Conservation (phyloP, 92 coral and sea anemone genomes). For the Chrysogorgia sp. region DNA sequence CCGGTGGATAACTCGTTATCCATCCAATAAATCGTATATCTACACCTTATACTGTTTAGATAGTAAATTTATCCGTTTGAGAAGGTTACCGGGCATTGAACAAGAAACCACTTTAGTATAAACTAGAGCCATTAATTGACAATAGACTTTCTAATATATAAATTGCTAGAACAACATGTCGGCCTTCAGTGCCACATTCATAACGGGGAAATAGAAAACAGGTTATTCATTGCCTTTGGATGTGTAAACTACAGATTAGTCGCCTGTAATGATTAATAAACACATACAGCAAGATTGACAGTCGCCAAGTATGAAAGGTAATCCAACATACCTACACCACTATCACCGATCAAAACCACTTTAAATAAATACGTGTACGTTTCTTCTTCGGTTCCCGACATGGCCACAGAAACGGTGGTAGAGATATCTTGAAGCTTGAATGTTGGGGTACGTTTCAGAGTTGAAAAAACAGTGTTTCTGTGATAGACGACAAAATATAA, state of each 20-base stretch:
- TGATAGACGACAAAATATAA: not conserved
- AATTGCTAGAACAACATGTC: too few species aligned
- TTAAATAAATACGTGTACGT: constrained; percentile 40
- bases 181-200: too few species aligned
- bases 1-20: too few species aligned
- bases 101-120: too few species aligned
- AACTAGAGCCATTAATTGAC: too few species aligned
- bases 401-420: not conserved
- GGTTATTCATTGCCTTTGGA: not conserved
- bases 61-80: too few species aligned
- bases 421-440: not conserved
- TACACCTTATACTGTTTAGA: too few species aligned
- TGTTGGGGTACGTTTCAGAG: not conserved
- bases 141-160: too few species aligned
- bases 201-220: not conserved
- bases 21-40: too few species aligned
- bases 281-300: not conserved
- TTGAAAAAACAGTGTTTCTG: not conserved
- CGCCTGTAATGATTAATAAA: not conserved
- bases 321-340: constrained; percentile 34
- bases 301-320: not conserved
- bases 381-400: constrained; percentile 10
- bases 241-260: not conserved
- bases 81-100: too few species aligned
- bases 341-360: constrained; percentile 37